Evolutionary conservation across 2,888 invertebrate species (phyloP), one percentile per base, ranked within the genome.

Genomic region (Andrena chrysosceles): DNA sequence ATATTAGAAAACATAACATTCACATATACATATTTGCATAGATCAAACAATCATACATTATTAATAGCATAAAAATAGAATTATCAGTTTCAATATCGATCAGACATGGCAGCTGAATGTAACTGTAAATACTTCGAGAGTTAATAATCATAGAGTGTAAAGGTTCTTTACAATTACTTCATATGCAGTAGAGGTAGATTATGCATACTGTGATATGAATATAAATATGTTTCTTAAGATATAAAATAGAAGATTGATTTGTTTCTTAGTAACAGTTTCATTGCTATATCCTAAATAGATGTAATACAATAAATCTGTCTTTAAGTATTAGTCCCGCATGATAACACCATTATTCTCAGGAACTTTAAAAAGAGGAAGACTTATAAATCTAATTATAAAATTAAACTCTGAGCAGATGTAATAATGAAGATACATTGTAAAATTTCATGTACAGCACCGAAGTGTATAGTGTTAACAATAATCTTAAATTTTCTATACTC

Each of bases 291-390:
- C 8, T n/a, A n/a, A 10, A 26, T 33, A 23, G 63, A 59, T 13
- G n/a, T 29, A 70, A 31, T 6, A 60, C 13, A 68, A 10, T 68
- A 42, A 33, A 49, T 68, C 56, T 23, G 29, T 13, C 31, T 6
- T 23, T 52, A 8, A 49, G 13, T 68, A 10, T 74, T 62, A 68
- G 23, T 35, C 31, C 33, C 42, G 31, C 5, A 26, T 64, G 60
- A 66, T 54, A 56, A 7, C 29, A 56, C 31, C 26, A 60, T 69
- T 60, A 64, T 16, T 68, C 48, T 33, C 35, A 83, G 83, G 73
- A 83, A 83, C 83, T 82, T 81, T 62, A 48, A 60, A 42, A 16
- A 69, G 52, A 64, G 35, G 49, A 75, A 76, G 67, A 59, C 62
- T 60, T 70, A 82, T 54, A 29, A 35, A 33, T 59, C 13, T 59